These are phyloP conservation scores for Lutjanus erythropterus DNA, from an alignment of 2,113 vertebrate species.

Conservation along the genomic window DNA sequence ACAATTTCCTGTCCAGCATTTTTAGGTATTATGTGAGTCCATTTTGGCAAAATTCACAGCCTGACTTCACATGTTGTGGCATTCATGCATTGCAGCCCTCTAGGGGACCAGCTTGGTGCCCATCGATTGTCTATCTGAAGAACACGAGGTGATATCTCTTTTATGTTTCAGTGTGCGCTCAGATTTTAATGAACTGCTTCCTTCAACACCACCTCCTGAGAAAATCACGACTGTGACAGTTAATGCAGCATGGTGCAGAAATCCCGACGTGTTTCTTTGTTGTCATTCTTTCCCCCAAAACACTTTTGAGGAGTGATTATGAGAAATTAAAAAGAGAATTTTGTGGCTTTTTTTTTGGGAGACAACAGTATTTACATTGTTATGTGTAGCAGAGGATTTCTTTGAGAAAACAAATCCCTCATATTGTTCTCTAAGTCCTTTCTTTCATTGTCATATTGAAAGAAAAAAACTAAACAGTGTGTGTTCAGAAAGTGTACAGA, in stretches of 20 bases:
- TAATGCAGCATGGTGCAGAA: conserved; percentile 2
- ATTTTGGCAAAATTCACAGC: background rate
- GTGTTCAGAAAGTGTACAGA: background rate
- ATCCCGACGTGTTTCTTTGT: background rate
- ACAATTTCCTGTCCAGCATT: no score
- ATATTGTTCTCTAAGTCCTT: background rate
- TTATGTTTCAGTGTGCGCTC: background rate
- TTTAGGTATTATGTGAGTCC: no score
- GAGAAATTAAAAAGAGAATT: background rate
- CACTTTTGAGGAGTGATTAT: conserved; percentile 5
- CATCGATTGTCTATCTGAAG: background rate
- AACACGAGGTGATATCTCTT: background rate
- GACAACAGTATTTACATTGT: background rate
- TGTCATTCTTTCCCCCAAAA: background rate
- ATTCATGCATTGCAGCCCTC: background rate
- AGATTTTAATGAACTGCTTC: conserved; percentile 30
- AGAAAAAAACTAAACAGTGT: background rate
- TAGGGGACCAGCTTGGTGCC: background rate
- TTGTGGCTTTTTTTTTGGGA: background rate
- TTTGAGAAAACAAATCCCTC: background rate
- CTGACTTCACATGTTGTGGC: background rate
- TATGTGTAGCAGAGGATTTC: background rate
- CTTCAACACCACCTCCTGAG: background rate
- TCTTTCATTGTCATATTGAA: background rate
- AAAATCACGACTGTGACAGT: conserved; percentile 17